Percentiles rank a stretch among this genome's conserved stretches.
phyloP scores from a whole-genome alignment of 2,888 invertebrate genomes.

The Nephrotoma guestfalica region DNA sequence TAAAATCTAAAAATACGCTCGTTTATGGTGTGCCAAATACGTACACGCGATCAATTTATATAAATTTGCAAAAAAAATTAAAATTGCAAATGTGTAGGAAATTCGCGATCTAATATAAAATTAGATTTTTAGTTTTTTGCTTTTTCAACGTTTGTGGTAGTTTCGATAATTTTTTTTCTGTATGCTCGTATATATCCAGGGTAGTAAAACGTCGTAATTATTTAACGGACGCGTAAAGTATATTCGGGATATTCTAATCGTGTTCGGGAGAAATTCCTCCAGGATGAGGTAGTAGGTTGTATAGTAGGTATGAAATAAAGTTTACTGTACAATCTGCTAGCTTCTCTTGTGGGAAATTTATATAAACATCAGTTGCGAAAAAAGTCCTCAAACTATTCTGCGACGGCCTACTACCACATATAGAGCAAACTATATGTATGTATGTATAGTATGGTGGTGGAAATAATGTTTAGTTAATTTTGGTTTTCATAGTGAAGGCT shows the following conservation, averaged over 20 bases:
- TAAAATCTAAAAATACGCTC: neutral
- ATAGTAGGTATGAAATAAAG: slow-evolving; percentile 25
- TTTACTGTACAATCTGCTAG: slow-evolving; percentile 34
- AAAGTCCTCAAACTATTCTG: neutral
- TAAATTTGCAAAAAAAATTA: neutral
- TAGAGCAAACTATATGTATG: neutral
- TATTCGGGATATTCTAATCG: neutral
- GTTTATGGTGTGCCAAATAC: neutral
- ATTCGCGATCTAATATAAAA: neutral
- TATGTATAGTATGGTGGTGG: neutral
- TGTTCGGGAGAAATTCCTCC: slow-evolving; percentile 17
- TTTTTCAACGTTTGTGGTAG: neutral
- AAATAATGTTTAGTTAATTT: neutral
- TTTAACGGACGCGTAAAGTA: neutral
- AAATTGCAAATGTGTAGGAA: neutral
- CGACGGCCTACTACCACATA: neutral
- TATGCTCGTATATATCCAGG: neutral
- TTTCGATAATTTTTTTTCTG: neutral
- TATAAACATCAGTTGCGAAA: neutral
- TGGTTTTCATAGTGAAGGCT: neutral
- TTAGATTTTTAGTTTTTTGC: neutral
- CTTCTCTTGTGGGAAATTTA: slow-evolving; percentile 29
- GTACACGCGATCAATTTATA: neutral
- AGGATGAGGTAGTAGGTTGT: slow-evolving; percentile 37
- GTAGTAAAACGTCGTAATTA: neutral